These are phyloP conservation scores for Apotomis betuletana DNA, from an alignment of 2,888 invertebrate genomes.

Conservation along the genomic window DNA sequence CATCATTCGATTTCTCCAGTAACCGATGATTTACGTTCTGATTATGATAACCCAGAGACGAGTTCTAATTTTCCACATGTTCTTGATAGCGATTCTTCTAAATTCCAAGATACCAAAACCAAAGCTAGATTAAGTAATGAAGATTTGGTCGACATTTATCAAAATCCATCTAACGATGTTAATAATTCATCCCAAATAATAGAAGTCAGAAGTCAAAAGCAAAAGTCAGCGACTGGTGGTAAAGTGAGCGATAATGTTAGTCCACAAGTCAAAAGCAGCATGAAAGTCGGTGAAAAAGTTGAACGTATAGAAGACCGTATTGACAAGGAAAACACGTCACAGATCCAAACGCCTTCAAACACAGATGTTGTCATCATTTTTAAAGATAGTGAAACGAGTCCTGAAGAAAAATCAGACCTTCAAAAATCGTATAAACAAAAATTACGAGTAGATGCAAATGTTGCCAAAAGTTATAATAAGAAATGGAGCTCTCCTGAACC, in stretches of 20 bases:
- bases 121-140: conserved; percentile 42
- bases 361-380: conserved; percentile 68
- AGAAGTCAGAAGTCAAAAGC: conserved; percentile 42
- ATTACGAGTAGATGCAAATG: conserved; percentile 27
- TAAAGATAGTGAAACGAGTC: conserved; percentile 60
- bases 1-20: conserved; percentile 58
- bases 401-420: conserved; percentile 43
- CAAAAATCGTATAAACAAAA: conserved; percentile 41
- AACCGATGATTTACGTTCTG: conserved; percentile 45
- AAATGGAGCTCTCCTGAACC: neutral
- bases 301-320: neutral
- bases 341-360: conserved; percentile 45
- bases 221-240: conserved; percentile 43
- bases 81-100: neutral
- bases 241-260: conserved; percentile 44
- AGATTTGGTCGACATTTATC: conserved; percentile 62
- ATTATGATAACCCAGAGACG: conserved; percentile 40
- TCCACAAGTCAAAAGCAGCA: conserved; percentile 44
- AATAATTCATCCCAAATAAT: conserved; percentile 53
- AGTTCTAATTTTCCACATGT: neutral
- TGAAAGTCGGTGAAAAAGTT: conserved; percentile 5
- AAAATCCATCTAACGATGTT: conserved; percentile 52
- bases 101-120: conserved; percentile 17
- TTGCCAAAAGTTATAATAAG: neutral
- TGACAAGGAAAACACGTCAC: conserved; percentile 46